Evolutionary conservation across 1,140 invertebrate species (phyloP).

Genomic region (Heliconius eleuchia): DNA sequence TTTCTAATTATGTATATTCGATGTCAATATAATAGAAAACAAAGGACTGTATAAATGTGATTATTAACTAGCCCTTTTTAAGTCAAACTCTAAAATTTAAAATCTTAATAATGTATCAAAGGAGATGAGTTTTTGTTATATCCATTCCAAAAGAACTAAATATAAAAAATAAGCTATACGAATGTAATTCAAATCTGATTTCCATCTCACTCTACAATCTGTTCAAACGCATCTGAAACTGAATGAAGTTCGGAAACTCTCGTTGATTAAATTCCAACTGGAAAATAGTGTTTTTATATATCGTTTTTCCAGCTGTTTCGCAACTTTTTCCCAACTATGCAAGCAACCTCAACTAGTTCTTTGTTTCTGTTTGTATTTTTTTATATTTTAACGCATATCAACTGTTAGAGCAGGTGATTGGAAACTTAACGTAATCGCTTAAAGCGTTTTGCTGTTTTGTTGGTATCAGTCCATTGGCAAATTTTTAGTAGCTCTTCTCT

Average conservation of each 20-base stretch:
- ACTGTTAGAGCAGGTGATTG: neutral
- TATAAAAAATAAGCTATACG: neutral
- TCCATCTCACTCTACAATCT: neutral
- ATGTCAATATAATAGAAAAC: too few relatives aligned
- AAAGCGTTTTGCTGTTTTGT: neutral
- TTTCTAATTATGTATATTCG: too few relatives aligned
- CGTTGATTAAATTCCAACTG: neutral
- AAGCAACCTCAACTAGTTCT: neutral
- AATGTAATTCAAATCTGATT: neutral
- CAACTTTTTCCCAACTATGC: neutral
- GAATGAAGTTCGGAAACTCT: constrained; percentile 2
- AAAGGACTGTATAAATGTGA: too few relatives aligned
- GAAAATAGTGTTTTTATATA: neutral
- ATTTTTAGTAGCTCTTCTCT: too few relatives aligned
- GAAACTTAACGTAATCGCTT: neutral
- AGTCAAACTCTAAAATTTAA: neutral
- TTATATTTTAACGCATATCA: neutral
- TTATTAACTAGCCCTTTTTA: too few relatives aligned
- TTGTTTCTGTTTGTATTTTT: neutral
- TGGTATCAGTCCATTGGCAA: neutral
- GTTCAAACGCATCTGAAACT: neutral
- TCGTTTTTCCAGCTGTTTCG: neutral
- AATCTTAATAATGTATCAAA: neutral
- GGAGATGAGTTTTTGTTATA: neutral
- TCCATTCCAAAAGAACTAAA: neutral